Evolutionary conservation across 2,113 vertebrate species (phyloP).

Genomic region (Parotia lawesii): DNA sequence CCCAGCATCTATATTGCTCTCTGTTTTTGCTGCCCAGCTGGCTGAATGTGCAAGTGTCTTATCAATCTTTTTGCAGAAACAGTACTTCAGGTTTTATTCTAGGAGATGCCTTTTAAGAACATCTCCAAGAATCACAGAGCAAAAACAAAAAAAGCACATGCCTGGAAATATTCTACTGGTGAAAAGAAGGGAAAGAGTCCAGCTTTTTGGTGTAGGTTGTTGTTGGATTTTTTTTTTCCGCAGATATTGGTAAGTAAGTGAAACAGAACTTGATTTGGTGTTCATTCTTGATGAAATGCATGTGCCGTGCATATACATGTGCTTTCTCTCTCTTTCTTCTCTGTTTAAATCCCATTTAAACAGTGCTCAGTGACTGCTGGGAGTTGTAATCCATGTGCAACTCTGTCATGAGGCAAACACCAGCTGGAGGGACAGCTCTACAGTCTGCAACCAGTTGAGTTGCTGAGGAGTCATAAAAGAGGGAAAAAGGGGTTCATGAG

Average conservation of each 20-base stretch:
- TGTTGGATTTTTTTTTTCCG: not conserved
- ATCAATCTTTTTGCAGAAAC: not conserved
- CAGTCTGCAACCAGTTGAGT: not conserved
- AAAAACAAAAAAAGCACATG: not conserved
- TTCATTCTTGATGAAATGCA: conserved; percentile 4
- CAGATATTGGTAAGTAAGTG: not conserved
- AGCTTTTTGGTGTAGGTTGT: not conserved
- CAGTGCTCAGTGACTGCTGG: conserved; percentile 8
- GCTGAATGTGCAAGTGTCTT: not conserved
- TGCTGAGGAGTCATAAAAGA: conserved; percentile 12
- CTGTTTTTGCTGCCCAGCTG: not conserved
- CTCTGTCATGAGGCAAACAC: conserved; percentile 33
- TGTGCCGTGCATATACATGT: not conserved
- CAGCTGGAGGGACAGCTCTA: not conserved
- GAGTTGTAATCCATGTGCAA: conserved; percentile 4
- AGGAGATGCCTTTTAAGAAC: not conserved
- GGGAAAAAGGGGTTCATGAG: not conserved
- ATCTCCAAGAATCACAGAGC: not conserved
- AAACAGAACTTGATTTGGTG: conserved; percentile 9
- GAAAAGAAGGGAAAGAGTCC: not conserved
- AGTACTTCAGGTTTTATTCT: not conserved
- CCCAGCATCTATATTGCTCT: not conserved
- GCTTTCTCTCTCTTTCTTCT: conserved; percentile 23
- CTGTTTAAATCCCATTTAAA: conserved; percentile 42
- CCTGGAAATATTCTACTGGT: not conserved